Evolutionary conservation across 2,113 vertebrate genomes (phyloP).

Genomic region (Athene noctua): DNA sequence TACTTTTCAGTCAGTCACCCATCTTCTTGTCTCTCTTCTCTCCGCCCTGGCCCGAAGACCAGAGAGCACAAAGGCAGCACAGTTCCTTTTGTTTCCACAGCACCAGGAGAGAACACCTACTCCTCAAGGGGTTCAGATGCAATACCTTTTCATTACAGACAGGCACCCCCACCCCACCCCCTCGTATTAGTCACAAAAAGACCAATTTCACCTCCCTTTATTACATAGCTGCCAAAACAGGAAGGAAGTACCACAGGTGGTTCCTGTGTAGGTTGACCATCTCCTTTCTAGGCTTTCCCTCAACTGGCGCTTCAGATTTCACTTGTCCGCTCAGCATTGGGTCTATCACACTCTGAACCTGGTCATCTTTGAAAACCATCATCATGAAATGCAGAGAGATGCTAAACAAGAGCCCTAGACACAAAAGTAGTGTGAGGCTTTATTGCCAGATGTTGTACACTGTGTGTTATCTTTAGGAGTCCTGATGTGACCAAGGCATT

Average conservation of each 20-base stretch:
- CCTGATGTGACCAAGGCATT: background rate
- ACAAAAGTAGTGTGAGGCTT: background rate
- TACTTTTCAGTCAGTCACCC: background rate
- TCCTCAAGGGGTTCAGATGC: fast-evolving
- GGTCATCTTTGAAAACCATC: background rate
- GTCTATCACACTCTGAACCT: fast-evolving
- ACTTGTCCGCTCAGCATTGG: background rate
- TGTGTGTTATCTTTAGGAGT: background rate
- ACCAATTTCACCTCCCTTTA: background rate
- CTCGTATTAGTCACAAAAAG: background rate
- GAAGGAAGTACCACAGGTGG: background rate
- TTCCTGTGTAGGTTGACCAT: fast-evolving
- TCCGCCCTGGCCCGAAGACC: fast-evolving
- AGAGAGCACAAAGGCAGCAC: fast-evolving
- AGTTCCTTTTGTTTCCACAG: fast-evolving
- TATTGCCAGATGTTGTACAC: background rate
- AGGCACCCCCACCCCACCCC: background rate
- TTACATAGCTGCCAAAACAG: background rate
- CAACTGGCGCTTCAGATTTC: background rate
- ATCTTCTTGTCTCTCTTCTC: fast-evolving
- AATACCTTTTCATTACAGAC: fast-evolving
- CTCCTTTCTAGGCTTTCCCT: background rate
- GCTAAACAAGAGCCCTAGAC: background rate
- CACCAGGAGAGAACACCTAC: too few relatives aligned
- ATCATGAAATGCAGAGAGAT: background rate